phyloP scores from a whole-genome alignment of 2,113 vertebrate species.

The Pyrgilauda ruficollis region DNA sequence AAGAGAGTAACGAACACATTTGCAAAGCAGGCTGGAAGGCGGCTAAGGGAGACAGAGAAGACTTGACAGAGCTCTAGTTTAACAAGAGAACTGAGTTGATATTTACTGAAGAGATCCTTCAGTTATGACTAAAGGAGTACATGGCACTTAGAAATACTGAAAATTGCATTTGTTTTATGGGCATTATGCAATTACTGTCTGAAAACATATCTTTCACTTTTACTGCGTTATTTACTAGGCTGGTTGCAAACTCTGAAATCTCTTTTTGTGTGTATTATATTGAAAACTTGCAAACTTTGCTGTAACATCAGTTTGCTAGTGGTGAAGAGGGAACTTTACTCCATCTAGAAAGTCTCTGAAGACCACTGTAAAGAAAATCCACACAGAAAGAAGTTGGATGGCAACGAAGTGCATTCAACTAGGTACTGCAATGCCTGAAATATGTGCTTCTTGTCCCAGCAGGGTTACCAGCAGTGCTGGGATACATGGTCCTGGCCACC shows the following conservation, averaged over 20 bases:
- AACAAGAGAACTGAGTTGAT: neutral
- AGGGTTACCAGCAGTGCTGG: neutral
- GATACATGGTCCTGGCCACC: no score
- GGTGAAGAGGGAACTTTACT: neutral
- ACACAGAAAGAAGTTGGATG: neutral
- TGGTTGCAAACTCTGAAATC: neutral
- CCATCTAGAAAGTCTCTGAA: neutral
- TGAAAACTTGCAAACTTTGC: neutral
- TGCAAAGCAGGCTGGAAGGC: neutral
- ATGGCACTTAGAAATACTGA: neutral
- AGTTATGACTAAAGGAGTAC: neutral
- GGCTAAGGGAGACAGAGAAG: neutral
- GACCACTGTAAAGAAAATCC: neutral
- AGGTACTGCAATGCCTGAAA: neutral
- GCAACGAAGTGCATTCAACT: neutral
- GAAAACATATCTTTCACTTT: neutral
- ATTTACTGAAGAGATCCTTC: neutral
- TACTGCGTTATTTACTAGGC: conserved; percentile 22
- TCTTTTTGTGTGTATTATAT: neutral
- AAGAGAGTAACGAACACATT: neutral
- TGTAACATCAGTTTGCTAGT: neutral
- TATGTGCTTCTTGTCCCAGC: neutral
- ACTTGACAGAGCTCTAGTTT: neutral
- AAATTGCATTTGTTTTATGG: neutral
- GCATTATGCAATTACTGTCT: neutral